phyloP scores from a whole-genome alignment of 2,113 vertebrate genomes.

The Pelecanus crispus region DNA sequence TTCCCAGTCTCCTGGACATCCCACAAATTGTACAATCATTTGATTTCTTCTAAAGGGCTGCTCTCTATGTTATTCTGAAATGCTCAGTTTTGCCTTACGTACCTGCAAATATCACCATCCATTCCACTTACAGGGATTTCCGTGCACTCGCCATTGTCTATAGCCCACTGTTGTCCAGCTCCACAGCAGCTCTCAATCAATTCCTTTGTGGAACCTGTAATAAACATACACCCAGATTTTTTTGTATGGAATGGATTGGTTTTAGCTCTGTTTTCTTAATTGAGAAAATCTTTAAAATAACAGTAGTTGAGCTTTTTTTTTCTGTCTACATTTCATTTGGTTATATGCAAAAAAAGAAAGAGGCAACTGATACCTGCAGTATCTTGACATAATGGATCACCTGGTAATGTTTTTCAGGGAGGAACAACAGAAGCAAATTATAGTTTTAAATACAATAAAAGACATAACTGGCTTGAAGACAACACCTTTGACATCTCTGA shows the following conservation, averaged over 20 bases:
- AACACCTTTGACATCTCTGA: neutral
- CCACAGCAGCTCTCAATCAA: slow-evolving; percentile 86
- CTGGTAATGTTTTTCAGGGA: neutral
- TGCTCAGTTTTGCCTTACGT: neutral
- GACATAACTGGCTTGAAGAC: neutral
- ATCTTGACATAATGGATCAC: fast-evolving
- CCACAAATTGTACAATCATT: fast-evolving
- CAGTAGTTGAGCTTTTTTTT: neutral
- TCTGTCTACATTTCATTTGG: neutral
- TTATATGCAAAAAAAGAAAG: neutral
- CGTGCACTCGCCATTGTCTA: slow-evolving; percentile 78
- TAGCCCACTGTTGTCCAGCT: slow-evolving; percentile 86
- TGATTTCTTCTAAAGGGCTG: neutral
- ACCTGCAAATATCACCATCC: slow-evolving; percentile 83
- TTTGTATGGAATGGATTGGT: neutral
- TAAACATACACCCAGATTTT: neutral
- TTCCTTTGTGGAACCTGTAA: slow-evolving; percentile 81
- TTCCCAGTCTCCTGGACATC: neutral
- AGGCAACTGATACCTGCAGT: neutral
- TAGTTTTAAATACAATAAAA: neutral
- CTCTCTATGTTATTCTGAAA: neutral
- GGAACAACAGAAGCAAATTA: neutral
- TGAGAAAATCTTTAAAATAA: neutral
- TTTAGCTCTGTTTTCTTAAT: neutral
- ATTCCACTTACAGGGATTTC: slow-evolving; percentile 69